Conservation (phyloP, 2,888 invertebrate genomes). For the Leucophenga maculata region DNA sequence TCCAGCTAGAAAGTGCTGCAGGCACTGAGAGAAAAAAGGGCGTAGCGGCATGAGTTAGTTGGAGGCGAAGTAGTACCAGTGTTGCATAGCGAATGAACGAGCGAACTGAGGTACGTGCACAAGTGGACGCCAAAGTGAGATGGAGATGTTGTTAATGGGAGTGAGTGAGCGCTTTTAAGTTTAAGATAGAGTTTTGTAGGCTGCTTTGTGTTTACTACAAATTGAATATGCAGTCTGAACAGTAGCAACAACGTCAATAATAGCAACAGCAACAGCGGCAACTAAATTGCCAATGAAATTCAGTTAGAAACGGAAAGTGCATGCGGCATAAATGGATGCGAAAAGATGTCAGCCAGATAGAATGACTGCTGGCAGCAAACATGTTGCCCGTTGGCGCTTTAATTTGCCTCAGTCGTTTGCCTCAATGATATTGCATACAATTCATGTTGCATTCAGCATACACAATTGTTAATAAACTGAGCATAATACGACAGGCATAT, state of each 20-base stretch:
- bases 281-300: conserved; percentile 14
- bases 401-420: too few species aligned
- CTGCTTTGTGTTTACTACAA: background rate
- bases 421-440: too few species aligned
- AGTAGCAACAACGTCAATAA: background rate
- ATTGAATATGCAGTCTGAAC: conserved; percentile 20
- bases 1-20: background rate
- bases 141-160: background rate
- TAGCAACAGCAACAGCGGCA: background rate
- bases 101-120: conserved; percentile 8
- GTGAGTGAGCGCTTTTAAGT: background rate
- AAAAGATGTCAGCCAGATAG: background rate
- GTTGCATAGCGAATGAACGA: background rate
- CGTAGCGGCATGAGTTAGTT: too few species aligned
- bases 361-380: background rate
- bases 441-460: too few species aligned
- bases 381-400: background rate
- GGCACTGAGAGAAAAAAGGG: background rate
- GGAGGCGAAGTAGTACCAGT: background rate
- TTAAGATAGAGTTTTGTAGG: background rate
- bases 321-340: background rate
- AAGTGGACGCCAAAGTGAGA: conserved; percentile 3
- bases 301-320: conserved; percentile 17
- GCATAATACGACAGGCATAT: too few species aligned
- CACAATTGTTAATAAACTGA: too few species aligned